Conservation (phyloP, 37 sponge, comb jelly and placozoan species). For the Diacarnus erythraeanus region DNA sequence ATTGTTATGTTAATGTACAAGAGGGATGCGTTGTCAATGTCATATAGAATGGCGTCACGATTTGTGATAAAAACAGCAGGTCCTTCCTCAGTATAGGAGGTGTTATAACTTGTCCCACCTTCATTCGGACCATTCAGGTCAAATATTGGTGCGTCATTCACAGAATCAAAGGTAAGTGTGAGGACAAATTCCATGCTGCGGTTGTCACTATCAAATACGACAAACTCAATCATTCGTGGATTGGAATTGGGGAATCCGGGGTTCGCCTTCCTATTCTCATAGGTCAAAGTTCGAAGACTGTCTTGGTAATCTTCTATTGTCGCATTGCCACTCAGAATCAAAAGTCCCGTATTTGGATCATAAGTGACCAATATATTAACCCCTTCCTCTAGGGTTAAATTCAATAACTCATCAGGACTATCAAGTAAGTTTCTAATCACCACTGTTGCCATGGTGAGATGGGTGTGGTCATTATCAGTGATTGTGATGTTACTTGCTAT, state of each 20-base stretch:
- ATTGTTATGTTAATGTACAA: slow-evolving; percentile 49
- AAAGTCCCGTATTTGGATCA: slow-evolving; percentile 30
- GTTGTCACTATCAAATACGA: slow-evolving; percentile 63
- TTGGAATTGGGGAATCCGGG: slow-evolving; percentile 73
- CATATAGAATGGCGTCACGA: slow-evolving; percentile 52
- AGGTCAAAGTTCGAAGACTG: slow-evolving; percentile 58
- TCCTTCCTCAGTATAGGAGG: slow-evolving; percentile 73
- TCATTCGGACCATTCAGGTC: slow-evolving; percentile 78
- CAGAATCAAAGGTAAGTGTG: slow-evolving; percentile 72
- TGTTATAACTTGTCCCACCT: slow-evolving; percentile 29
- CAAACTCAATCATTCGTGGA: slow-evolving; percentile 55
- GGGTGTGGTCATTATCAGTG: slow-evolving; percentile 61
- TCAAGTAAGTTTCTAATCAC: slow-evolving; percentile 56
- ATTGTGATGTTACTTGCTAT: slow-evolving; percentile 62
- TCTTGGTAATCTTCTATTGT: slow-evolving; percentile 62
- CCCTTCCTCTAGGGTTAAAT: slow-evolving; percentile 7
- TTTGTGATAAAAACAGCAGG: slow-evolving; percentile 40
- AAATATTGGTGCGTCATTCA: slow-evolving; percentile 86
- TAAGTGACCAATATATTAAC: slow-evolving; percentile 48
- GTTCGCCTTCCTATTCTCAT: slow-evolving; percentile 62
- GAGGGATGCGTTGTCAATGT: slow-evolving; percentile 74
- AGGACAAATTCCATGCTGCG: slow-evolving; percentile 37
- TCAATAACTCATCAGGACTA: slow-evolving; percentile 50
- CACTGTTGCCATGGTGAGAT: slow-evolving; percentile 34
- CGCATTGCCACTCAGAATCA: slow-evolving; percentile 54